Evolutionary conservation across 2,888 invertebrate genomes (phyloP), one percentile per base, ranked within the genome.

Genomic region (Pristionchus fissidentatus): DNA sequence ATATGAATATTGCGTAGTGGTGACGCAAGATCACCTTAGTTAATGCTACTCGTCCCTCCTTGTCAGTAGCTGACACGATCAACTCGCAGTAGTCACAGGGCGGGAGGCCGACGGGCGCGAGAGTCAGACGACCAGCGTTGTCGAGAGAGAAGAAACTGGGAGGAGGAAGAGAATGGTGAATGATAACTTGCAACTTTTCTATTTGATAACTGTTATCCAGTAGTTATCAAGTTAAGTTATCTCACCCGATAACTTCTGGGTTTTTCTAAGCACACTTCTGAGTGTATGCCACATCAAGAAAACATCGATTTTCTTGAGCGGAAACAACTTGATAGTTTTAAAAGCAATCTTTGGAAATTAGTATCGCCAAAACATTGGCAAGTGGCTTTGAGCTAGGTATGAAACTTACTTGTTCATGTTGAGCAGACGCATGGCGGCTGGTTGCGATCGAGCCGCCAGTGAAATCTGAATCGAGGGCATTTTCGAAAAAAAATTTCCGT

Each of bases 51-150:
- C 85, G 83, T 26, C 86, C 86, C 10, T 85, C 84, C 29, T 87
- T 86, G 79, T 88, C 87, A 52, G 85, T 87, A 0, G 90, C 90
- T 7, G 89, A 84, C 0, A 90, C 89, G 15, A 90, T 85, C 38
- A 90, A 81, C 49, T 90, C 90, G 83, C 90, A 90, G 29, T 73
- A 73, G 35, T 83, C 83, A 83, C 83, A 83, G 73, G 77, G 82
- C n/a, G 83, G 83, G 35, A 70, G 60, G 29, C 38, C 70, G 1
- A 38, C 62, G n/a, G 43, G 75, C 3, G 70, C 52, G 77, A 46
- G 49, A 29, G 83, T 57, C 7, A 83, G 83, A 38, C 83, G 70
- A 38, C 83, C 83, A 10, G 73, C 70, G 55, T 83, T 73, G 83
- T 83, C 83, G 29, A 83, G 70, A 13, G 83, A 35, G 73, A 83